phyloP scores from a whole-genome alignment of 2,888 invertebrate species.

The Phyllotreta cruciferae region DNA sequence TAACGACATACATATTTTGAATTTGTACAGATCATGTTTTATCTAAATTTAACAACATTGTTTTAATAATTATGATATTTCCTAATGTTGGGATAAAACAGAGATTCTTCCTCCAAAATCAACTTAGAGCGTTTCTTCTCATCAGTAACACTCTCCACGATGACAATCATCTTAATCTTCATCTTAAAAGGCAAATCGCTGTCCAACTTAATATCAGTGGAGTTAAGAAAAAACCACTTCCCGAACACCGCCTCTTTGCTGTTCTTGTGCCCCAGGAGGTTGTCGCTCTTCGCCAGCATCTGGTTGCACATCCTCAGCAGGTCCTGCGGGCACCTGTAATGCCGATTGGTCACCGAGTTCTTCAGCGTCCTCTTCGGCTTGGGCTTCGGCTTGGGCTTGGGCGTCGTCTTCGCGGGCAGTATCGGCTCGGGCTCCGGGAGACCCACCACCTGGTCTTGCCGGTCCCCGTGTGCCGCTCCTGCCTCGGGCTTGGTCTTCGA shows the following conservation, averaged over 20 bases:
- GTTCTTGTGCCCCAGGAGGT: slow-evolving; percentile 12
- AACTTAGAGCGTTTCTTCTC: not conserved
- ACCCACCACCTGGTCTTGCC: no score
- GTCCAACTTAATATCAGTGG: slow-evolving; percentile 13
- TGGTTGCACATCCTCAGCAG: slow-evolving; percentile 11
- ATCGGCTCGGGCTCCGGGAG: no score
- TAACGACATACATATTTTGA: no score
- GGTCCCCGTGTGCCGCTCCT: no score
- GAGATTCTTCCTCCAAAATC: slow-evolving; percentile 18
- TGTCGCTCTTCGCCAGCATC: slow-evolving; percentile 12
- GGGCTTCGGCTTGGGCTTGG: not conserved
- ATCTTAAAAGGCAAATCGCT: slow-evolving; percentile 12
- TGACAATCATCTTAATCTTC: slow-evolving; percentile 21
- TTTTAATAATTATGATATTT: not conserved
- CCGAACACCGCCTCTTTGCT: slow-evolving; percentile 16
- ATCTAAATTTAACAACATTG: not conserved
- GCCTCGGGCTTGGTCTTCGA: not conserved
- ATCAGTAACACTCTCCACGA: slow-evolving; percentile 2
- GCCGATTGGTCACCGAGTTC: slow-evolving; percentile 4
- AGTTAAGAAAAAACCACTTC: slow-evolving; percentile 33
- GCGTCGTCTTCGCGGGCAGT: not conserved
- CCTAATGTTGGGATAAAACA: not conserved
- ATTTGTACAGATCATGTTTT: no score
- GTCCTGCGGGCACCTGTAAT: slow-evolving; percentile 20
- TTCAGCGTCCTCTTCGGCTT: not conserved